Evolutionary conservation across 2,797 vertebrate species (phyloP).

Genomic region (Artibeus lituratus): DNA sequence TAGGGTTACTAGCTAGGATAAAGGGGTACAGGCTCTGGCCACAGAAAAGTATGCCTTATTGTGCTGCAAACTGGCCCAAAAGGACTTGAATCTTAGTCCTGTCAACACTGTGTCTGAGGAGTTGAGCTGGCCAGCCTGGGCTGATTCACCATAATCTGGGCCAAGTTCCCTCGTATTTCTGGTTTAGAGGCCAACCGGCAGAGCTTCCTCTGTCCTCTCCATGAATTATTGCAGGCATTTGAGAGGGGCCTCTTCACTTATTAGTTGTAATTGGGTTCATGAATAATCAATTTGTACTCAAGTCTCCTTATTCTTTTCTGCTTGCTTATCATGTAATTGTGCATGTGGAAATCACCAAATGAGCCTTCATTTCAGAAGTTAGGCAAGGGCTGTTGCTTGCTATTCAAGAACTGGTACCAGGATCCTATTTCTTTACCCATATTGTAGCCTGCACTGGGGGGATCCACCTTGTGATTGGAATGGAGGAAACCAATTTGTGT

Average conservation of each 20-base stretch:
- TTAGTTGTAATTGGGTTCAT: conserved; percentile 66
- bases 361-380: neutral
- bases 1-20: neutral
- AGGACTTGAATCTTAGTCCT: neutral
- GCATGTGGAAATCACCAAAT: neutral
- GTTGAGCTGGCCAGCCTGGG: neutral
- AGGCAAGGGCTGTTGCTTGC: neutral
- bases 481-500: neutral
- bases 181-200: neutral
- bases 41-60: neutral
- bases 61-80: neutral
- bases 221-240: conserved; percentile 47
- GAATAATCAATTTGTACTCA: conserved; percentile 59
- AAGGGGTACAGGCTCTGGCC: neutral
- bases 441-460: neutral
- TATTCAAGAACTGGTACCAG: neutral
- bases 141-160: neutral
- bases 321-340: neutral
- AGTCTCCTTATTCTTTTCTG: conserved; percentile 43
- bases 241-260: conserved; percentile 51
- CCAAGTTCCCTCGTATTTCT: neutral
- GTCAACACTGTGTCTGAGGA: neutral
- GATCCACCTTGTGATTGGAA: neutral
- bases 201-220: conserved; percentile 19
- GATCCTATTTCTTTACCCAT: neutral